These are phyloP conservation scores for Amblyteles armatorius DNA, from an alignment of 2,888 invertebrate genomes.

Conservation along the genomic window DNA sequence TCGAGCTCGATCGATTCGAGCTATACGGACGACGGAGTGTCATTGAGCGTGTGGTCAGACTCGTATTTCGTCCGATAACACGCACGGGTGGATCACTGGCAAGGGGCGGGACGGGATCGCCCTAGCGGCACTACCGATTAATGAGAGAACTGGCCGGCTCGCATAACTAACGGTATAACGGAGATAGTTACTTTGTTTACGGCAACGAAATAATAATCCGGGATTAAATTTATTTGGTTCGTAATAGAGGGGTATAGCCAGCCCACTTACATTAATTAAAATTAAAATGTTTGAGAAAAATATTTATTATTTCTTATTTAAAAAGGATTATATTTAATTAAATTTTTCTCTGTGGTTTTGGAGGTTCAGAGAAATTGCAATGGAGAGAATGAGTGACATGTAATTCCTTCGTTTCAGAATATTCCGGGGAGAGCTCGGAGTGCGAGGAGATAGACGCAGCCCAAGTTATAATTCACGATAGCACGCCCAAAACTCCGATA, in stretches of 20 bases:
- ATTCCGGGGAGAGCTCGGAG: conserved; percentile 80
- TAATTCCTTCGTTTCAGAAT: conserved; percentile 70
- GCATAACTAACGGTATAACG: neutral
- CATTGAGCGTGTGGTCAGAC: conserved; percentile 31
- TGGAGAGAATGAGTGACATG: neutral
- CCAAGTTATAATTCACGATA: conserved; percentile 93
- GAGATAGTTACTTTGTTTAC: neutral
- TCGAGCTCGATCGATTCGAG: conserved; percentile 48
- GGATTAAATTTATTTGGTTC: neutral
- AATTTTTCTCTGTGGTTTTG: no score
- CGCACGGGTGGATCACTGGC: conserved; percentile 32
- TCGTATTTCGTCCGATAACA: conserved; percentile 54
- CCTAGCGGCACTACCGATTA: conserved; percentile 22
- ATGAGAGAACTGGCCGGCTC: conserved; percentile 37
- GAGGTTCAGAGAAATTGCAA: neutral
- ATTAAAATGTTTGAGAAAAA: no score
- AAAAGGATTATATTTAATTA: no score
- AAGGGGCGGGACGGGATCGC: neutral
- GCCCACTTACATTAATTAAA: no score
- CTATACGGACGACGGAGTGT: conserved; percentile 28
- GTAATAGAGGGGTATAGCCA: no score
- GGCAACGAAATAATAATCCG: conserved; percentile 13
- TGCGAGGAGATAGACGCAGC: conserved; percentile 91
- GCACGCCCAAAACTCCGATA: conserved; percentile 89
- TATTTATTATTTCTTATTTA: no score